Base-by-base conservation (phyloP, 2,113 vertebrate genomes). In the Chinchilla lanigera region DNA sequence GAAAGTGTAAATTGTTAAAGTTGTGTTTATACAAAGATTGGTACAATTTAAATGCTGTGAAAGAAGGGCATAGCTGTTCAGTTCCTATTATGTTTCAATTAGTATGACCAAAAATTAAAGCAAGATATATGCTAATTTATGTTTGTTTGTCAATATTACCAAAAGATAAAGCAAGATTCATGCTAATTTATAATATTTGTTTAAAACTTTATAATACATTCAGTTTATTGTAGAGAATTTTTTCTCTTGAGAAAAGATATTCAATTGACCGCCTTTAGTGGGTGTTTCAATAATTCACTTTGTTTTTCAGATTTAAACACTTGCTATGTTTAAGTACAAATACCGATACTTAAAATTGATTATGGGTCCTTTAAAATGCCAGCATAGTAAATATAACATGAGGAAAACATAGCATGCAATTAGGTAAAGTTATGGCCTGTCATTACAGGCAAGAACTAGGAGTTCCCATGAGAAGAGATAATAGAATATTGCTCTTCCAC, bases 141-240 rank as follows among this genome's bases (percentile, higher is more conserved):
- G 88, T 63, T 1, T 1, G 58, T 26, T 97, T 96, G n/a, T n/a
- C n/a, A n/a, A n/a, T n/a, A n/a, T n/a, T n/a, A n/a, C 52, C 12
- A 35, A 50, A 96, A 91, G 52, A 95, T 90, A 35, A 13, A 93
- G 35, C 24, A 16, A 30, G 4, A 3, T 63, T 95, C 12, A 90
- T 26, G 11, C 63, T 12, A 97, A 96, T 95, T 84, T 1, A 0
- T 71, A 61, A 17, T 65, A 86, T 65, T 2, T 1, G 54, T 28
- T 97, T 96, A 56, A 90, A 97, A 97, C 92, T 54, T 90, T 41
- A 0, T 7, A 77, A 92, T 7, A 78, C 11, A 61, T 89, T 93
- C 77, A 95, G 8, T 75, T 96, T 10, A 1, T 67, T 92, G 26
- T 75, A 67, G 41, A 78, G 26, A 61, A 89, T 92, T 96, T 86